A percentile compares a stretch with the other conserved stretches of the same genome.
phyloP scores from a whole-genome alignment of 2,113 vertebrate genomes.

The Halichoerus grypus region DNA sequence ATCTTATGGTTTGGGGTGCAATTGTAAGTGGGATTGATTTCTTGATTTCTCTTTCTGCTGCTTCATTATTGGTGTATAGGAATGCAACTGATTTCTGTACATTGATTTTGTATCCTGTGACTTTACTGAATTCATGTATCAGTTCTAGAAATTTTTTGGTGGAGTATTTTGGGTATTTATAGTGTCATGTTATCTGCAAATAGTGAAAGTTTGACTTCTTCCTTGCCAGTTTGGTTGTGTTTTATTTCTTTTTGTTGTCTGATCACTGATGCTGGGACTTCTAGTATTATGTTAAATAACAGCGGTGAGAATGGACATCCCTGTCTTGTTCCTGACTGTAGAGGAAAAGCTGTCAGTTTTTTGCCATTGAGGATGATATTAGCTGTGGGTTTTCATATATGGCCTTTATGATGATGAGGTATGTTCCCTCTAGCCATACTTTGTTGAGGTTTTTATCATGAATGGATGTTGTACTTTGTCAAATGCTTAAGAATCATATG shows the following conservation, averaged over 20 bases:
- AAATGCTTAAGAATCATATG: too few species aligned
- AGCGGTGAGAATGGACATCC: too few species aligned
- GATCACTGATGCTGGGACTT: not conserved
- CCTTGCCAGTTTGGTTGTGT: not conserved
- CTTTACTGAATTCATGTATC: not conserved
- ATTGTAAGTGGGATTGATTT: not conserved
- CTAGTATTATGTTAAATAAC: not conserved
- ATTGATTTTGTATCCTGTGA: not conserved
- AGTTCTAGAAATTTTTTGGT: not conserved
- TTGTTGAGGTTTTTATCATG: too few species aligned
- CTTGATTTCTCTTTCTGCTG: not conserved
- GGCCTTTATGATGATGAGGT: too few species aligned
- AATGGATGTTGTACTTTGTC: too few species aligned
- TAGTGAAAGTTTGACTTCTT: not conserved
- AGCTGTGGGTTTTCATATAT: too few species aligned
- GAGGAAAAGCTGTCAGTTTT: too few species aligned
- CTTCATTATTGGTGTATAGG: not conserved
- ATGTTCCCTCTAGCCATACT: too few species aligned
- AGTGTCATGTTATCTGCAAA: not conserved
- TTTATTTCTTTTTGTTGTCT: not conserved
- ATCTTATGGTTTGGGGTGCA: not conserved
- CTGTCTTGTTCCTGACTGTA: too few species aligned
- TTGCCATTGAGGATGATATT: too few species aligned
- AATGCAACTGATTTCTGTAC: not conserved
- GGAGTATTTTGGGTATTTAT: not conserved